Percentiles rank a stretch among this genome's conserved stretches.
These are phyloP conservation scores for Apotomis turbidana DNA, from an alignment of 2,888 invertebrate genomes.

Conservation along the genomic window DNA sequence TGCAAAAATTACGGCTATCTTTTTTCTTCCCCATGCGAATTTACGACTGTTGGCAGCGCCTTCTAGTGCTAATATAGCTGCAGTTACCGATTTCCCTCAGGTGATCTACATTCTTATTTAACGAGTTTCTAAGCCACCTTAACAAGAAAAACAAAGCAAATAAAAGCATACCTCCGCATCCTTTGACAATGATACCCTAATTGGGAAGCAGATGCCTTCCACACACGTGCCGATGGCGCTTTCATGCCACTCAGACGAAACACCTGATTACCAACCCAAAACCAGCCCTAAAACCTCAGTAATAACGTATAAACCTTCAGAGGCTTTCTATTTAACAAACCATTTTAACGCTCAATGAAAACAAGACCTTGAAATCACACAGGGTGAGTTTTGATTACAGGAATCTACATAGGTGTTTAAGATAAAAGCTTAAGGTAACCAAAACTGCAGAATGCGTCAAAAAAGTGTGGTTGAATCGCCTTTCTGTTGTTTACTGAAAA, in stretches of 20 bases:
- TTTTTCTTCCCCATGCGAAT: too few relatives aligned
- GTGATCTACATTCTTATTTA: too few relatives aligned
- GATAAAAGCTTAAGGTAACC: slow-evolving; percentile 1
- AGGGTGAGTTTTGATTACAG: background rate
- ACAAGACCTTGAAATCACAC: background rate
- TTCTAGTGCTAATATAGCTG: too few relatives aligned
- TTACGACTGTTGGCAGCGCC: too few relatives aligned
- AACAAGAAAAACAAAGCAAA: slow-evolving; percentile 25
- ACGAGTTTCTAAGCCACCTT: background rate
- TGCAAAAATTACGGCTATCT: too few relatives aligned
- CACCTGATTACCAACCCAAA: background rate
- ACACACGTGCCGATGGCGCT: slow-evolving; percentile 64
- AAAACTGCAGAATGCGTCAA: slow-evolving; percentile 30
- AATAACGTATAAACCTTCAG: background rate
- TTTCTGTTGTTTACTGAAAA: slow-evolving; percentile 1
- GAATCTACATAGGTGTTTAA: background rate
- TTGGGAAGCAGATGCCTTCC: slow-evolving; percentile 66
- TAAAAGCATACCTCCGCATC: slow-evolving; percentile 6
- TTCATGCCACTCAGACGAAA: slow-evolving; percentile 38
- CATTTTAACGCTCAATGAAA: background rate
- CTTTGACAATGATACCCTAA: slow-evolving; percentile 50
- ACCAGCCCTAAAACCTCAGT: background rate
- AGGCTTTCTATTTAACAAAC: background rate
- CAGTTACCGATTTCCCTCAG: too few relatives aligned
- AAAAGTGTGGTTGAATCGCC: slow-evolving; percentile 35